Evolutionary conservation across 2,888 invertebrate genomes (phyloP).

Genomic region (Agrotis exclamationis): DNA sequence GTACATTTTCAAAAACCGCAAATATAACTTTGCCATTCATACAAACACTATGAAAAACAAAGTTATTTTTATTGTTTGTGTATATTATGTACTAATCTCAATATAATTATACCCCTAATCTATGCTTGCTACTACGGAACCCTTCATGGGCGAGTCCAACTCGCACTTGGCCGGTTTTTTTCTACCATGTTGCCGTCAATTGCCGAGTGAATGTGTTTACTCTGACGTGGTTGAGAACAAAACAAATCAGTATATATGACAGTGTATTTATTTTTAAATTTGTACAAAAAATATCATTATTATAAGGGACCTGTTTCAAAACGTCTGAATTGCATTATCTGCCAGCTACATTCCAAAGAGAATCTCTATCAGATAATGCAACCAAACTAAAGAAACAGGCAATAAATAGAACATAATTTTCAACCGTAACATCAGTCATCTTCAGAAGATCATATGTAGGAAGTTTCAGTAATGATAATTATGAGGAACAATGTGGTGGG

Average conservation of each 20-base stretch:
- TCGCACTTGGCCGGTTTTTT: no score
- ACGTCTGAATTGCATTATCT: neutral
- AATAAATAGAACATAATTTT: no score
- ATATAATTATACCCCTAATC: no score
- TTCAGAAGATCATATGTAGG: constrained; percentile 15
- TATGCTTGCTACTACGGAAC: no score
- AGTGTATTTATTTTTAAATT: constrained; percentile 20
- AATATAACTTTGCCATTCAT: no score
- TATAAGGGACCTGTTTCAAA: neutral
- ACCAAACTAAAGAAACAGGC: neutral
- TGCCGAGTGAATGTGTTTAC: neutral
- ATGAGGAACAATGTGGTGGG: constrained; percentile 69
- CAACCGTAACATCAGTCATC: neutral
- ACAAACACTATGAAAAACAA: no score
- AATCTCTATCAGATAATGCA: neutral
- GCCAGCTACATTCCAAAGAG: neutral
- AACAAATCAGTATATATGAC: neutral
- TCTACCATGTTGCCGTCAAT: no score
- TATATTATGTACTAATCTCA: no score
- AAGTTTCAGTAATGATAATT: constrained; percentile 52
- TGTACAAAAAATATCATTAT: constrained; percentile 11
- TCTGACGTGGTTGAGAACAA: neutral
- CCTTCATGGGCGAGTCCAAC: no score
- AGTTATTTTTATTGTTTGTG: no score
- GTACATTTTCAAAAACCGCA: no score